These are phyloP conservation scores for Drosophila limbata DNA, from an alignment of 2,888 invertebrate genomes.

Conservation along the genomic window DNA sequence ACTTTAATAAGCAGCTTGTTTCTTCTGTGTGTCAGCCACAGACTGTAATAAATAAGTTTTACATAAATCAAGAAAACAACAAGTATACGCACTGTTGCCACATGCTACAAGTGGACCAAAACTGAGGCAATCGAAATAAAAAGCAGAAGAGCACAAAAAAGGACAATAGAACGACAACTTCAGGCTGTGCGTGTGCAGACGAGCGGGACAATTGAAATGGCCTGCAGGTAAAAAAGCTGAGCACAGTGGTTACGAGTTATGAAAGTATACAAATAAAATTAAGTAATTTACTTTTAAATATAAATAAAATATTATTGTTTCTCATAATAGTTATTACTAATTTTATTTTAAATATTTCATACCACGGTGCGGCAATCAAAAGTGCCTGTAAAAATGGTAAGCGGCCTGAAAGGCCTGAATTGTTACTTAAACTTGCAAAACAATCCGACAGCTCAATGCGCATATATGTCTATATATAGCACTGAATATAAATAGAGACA, in stretches of 20 bases:
- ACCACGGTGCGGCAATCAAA: slow-evolving; percentile 22
- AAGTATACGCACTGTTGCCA: slow-evolving; percentile 18
- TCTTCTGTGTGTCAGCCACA: slow-evolving; percentile 5
- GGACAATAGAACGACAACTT: slow-evolving; percentile 26
- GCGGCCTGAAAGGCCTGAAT: slow-evolving; percentile 16
- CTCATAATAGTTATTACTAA: background rate
- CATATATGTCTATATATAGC: slow-evolving; percentile 12
- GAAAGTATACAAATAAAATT: background rate
- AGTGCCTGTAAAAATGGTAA: background rate
- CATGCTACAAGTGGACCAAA: slow-evolving; percentile 56
- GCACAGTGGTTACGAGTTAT: background rate
- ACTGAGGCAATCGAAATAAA: slow-evolving; percentile 44
- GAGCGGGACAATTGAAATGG: slow-evolving; percentile 43
- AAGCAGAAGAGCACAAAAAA: slow-evolving; percentile 4
- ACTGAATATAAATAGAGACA: slow-evolving; percentile 4
- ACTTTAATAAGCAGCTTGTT: slow-evolving; percentile 38
- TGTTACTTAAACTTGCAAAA: slow-evolving; percentile 28
- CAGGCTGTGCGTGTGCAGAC: slow-evolving; percentile 46
- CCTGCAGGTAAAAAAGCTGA: slow-evolving; percentile 33
- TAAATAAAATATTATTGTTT: background rate
- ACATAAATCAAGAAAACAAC: slow-evolving; percentile 53
- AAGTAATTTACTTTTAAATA: background rate
- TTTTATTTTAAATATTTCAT: background rate
- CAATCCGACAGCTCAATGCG: slow-evolving; percentile 2
- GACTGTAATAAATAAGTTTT: slow-evolving; percentile 60